Conservation (phyloP, 2,888 invertebrate genomes). For the Rotaria socialis region DNA sequence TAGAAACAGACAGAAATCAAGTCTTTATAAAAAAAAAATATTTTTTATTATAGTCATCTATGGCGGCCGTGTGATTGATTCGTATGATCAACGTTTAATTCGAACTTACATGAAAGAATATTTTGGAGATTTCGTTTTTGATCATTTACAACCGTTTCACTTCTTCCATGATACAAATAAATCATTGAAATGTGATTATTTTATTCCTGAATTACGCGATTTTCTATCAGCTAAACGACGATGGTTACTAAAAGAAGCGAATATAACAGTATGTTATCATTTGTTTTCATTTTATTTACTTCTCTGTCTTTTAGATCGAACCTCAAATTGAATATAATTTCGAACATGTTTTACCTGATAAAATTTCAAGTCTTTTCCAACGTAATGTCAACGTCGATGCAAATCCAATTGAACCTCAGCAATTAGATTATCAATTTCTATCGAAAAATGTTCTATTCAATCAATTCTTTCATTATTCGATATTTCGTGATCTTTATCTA, state of each 20-base stretch:
- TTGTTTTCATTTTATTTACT: background rate
- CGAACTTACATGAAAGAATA: slow-evolving; percentile 86
- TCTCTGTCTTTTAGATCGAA: background rate
- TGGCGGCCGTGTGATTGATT: slow-evolving; percentile 84
- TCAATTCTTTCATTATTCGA: slow-evolving; percentile 9
- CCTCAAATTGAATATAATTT: slow-evolving; percentile 25
- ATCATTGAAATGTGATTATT: slow-evolving; percentile 72
- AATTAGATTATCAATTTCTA: background rate
- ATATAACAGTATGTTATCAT: background rate
- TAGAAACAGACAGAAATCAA: too few species aligned
- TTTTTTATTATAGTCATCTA: slow-evolving; percentile 68
- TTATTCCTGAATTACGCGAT: slow-evolving; percentile 69
- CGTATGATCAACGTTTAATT: slow-evolving; percentile 80
- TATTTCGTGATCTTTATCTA: slow-evolving; percentile 38
- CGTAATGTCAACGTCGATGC: background rate
- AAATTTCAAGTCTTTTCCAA: background rate
- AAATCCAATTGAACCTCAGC: background rate
- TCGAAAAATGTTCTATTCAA: slow-evolving; percentile 7
- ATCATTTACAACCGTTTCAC: slow-evolving; percentile 82
- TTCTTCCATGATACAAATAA: slow-evolving; percentile 66
- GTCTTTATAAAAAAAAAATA: background rate
- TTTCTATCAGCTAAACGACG: slow-evolving; percentile 60
- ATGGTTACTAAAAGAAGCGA: slow-evolving; percentile 22
- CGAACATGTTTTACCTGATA: background rate
- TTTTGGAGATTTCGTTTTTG: slow-evolving; percentile 86